Base-by-base conservation (phyloP, 2,797 vertebrate genomes). In the Sphenodon punctatus region DNA sequence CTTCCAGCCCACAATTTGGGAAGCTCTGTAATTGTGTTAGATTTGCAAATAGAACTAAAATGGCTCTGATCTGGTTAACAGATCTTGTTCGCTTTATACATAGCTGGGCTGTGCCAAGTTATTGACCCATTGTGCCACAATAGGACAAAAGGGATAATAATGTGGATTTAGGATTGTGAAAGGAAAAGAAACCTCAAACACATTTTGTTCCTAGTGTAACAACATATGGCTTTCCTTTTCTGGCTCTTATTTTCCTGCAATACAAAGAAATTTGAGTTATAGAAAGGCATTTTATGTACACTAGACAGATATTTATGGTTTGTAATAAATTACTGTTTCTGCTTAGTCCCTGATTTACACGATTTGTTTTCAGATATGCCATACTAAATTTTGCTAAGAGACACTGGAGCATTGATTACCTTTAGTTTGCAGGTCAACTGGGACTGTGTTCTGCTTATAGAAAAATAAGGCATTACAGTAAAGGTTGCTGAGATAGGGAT, bases 381-480 rank as follows among this genome's bases (percentile, higher is more conserved):
- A n/a, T 64, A 77, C 45, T 86, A 59, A 85, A 87, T 91, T 94
- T 90, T 94, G 65, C 73, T 69, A 12, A 15, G 65, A 91, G 71
- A 82, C 53, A 60, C 55, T 88, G 65, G 80, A 48, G 65, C 79
- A 90, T 90, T 91, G 93, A 92, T 92, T 93, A 61, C 77, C 55
- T 88, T 81, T 56, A 61, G 22, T 78, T 92, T 92, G 75, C 78
- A 91, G 80, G 85, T 90, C 85, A 89, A 10, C 72, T 49, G 79
- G 51, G 66, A 78, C 39, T 75, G 32, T 78, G 79, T 10, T 91
- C 78, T 93, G 72, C 58, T 81, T 92, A 60, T 80, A 67, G 66
- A 92, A 68, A 94, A 92, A 73, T 60, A 84, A 84, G 80, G 74
- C 68, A 80, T 89, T 92, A 84, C 86, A 74, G 78, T 92, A 90